phyloP scores from a whole-genome alignment of 2,113 vertebrate genomes.

The Chauna torquata region DNA sequence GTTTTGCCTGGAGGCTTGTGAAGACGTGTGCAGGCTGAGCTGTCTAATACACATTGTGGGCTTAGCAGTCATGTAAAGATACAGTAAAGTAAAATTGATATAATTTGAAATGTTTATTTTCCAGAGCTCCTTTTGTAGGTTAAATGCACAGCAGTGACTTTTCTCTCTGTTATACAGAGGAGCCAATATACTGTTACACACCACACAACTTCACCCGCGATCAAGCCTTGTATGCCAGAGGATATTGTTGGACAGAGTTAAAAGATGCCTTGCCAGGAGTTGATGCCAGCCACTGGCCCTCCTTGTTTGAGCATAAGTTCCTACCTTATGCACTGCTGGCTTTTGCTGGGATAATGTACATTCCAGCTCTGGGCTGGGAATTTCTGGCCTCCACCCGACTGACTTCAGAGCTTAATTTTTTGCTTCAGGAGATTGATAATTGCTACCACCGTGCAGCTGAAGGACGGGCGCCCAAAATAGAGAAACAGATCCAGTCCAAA shows the following conservation, averaged over 20 bases:
- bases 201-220: constrained; percentile 99
- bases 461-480: constrained; percentile 96
- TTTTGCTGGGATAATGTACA: constrained; percentile 98
- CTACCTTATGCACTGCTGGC: constrained; percentile 96
- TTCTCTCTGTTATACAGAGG: constrained; percentile 90
- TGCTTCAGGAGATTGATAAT: constrained; percentile 99
- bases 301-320: constrained; percentile 98
- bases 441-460: constrained; percentile 98
- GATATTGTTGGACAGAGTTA: constrained; percentile 99
- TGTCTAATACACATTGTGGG: background rate
- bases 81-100: constrained; percentile 45
- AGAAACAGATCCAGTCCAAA: constrained; percentile 99
- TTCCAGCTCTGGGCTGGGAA: constrained; percentile 96
- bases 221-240: constrained; percentile 97
- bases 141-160: constrained; percentile 79
- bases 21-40: background rate
- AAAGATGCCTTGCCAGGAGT: constrained; percentile 91
- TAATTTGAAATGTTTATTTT: constrained; percentile 77
- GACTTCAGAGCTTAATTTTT: constrained; percentile 98
- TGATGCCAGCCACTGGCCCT: constrained; percentile 89
- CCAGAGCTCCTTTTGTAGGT: constrained; percentile 78
- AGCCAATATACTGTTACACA: constrained; percentile 99
- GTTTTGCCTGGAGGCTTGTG: background rate
- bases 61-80: constrained; percentile 22
- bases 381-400: constrained; percentile 96